Evolutionary conservation across 2,888 invertebrate species (phyloP).

Genomic region (Julus scandinavius): DNA sequence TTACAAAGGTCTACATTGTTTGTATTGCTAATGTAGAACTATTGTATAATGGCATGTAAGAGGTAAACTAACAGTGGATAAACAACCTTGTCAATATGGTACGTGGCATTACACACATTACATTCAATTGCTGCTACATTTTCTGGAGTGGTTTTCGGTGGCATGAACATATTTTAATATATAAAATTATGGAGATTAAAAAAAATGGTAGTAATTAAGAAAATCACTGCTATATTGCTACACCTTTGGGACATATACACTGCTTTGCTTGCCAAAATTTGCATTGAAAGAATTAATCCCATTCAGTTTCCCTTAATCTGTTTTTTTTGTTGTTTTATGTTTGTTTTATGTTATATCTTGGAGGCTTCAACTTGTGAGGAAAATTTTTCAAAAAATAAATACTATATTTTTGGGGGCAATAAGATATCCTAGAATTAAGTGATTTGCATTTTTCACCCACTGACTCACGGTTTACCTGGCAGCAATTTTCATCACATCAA

Average conservation of each 20-base stretch:
- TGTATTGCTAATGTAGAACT: conserved; percentile 4
- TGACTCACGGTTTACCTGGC: conserved; percentile 44
- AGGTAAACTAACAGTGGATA: conserved; percentile 34
- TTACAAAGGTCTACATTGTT: neutral
- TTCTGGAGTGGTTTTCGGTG: neutral
- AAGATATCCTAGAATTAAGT: conserved; percentile 34
- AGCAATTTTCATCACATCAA: conserved; percentile 51
- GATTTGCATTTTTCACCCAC: conserved; percentile 26
- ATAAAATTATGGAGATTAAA: neutral
- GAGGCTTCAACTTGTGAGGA: neutral
- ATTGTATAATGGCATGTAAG: conserved; percentile 26
- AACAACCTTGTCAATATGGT: conserved; percentile 26
- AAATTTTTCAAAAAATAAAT: neutral
- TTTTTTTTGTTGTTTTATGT: neutral
- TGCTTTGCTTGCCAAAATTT: neutral
- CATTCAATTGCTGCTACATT: neutral
- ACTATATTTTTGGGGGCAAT: neutral
- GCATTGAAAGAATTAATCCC: neutral
- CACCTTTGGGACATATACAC: neutral
- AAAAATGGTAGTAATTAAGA: neutral
- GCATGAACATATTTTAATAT: conserved; percentile 9
- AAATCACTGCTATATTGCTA: no score
- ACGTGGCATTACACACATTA: neutral
- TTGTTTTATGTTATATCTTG: conserved; percentile 1
- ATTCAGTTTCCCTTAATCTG: neutral